phyloP scores from a whole-genome alignment of 2,113 vertebrate genomes.

The Pelmatolapia mariae region DNA sequence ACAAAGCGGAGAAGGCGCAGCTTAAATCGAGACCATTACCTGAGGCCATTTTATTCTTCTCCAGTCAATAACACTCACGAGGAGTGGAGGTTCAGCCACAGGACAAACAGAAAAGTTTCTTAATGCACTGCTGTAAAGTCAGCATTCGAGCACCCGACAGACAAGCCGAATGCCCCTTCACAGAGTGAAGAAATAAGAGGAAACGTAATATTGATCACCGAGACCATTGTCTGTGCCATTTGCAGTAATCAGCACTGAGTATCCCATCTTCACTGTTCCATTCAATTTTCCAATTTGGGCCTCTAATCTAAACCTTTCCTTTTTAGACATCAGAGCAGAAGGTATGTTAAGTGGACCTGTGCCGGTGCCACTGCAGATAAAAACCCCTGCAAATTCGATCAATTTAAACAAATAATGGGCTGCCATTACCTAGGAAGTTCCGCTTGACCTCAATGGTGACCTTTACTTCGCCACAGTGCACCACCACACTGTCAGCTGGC shows the following conservation, averaged over 20 bases:
- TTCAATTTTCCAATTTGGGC: not conserved
- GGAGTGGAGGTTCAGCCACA: slow-evolving; percentile 21
- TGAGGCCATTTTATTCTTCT: not conserved
- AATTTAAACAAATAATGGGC: not conserved
- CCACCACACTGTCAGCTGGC: slow-evolving; percentile 22
- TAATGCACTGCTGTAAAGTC: slow-evolving; percentile 27
- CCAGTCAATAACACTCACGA: slow-evolving; percentile 33
- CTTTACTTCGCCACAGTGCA: slow-evolving; percentile 31
- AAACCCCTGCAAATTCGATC: not conserved
- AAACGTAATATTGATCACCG: slow-evolving; percentile 20
- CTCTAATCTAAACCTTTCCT: not conserved
- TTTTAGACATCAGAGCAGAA: not conserved
- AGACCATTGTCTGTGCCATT: slow-evolving; percentile 17
- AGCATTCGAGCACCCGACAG: not conserved
- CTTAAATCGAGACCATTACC: slow-evolving; percentile 1
- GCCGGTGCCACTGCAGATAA: not conserved
- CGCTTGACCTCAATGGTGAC: slow-evolving; percentile 46
- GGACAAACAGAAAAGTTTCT: slow-evolving; percentile 27
- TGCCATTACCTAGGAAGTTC: slow-evolving; percentile 56
- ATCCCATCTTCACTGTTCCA: slow-evolving; percentile 4
- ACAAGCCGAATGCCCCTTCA: not conserved
- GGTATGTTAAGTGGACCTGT: not conserved
- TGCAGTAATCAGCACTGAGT: slow-evolving; percentile 27
- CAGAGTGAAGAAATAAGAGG: slow-evolving; percentile 24
- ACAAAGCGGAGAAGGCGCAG: not conserved